Percentiles rank a stretch among this genome's conserved stretches.
These are phyloP conservation scores for Tupiocoris notatus DNA, from an alignment of 2,888 invertebrate species.

Conservation along the genomic window DNA sequence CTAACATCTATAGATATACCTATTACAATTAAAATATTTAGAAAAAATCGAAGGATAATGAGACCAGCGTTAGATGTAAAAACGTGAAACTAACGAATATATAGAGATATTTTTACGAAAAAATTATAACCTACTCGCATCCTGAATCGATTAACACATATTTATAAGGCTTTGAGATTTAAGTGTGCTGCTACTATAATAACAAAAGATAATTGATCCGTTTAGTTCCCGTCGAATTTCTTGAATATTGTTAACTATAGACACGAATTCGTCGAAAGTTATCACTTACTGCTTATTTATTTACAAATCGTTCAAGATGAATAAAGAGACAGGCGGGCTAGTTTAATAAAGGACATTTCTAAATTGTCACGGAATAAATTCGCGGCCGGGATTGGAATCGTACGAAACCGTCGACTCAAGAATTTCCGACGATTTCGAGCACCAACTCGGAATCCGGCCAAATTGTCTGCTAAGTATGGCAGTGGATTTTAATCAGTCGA, in stretches of 20 bases:
- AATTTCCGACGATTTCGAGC: not conserved
- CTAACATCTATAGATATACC: not conserved
- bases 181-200: not conserved
- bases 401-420: too few relatives aligned
- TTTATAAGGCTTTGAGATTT: not conserved
- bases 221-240: not conserved
- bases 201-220: not conserved
- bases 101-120: too few relatives aligned
- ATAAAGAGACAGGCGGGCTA: not conserved
- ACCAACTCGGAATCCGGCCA: conserved; percentile 24
- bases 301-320: not conserved
- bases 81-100: not conserved
- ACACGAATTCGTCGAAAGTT: not conserved
- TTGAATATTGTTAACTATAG: not conserved
- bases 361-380: too few relatives aligned
- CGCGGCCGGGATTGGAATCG: too few relatives aligned
- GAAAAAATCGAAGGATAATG: not conserved
- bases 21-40: not conserved
- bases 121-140: not conserved
- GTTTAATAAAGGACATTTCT: too few relatives aligned
- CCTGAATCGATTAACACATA: not conserved
- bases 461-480: conserved; percentile 16
- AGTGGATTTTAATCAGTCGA: conserved; percentile 37
- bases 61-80: not conserved
- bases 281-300: not conserved